Evolutionary conservation across 2,113 vertebrate species (phyloP), one percentile per base, ranked within the genome.

Genomic region (Mungos mungo): DNA sequence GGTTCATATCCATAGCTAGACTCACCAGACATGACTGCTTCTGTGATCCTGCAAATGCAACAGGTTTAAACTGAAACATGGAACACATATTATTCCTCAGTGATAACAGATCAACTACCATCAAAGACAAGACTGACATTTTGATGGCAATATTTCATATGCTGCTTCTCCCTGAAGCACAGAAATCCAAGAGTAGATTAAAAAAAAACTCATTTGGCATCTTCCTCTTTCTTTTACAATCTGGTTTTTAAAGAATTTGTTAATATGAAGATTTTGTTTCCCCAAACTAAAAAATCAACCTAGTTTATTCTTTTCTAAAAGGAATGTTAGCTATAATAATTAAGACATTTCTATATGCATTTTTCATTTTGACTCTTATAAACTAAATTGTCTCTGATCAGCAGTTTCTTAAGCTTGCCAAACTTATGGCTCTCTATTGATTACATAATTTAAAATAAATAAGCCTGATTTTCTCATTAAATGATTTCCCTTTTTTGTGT

Each of bases 11-110:
- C 4, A 7, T 7, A 18, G 33, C 14, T n/a, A 72, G 9, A 29
- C 92, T 91, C 95, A 27, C 80, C 95, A 90, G 69, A 50, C 25
- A 95, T 13, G 29, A 65, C 91, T 71, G 77, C 54, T 92, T 60
- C 88, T 82, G 38, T 65, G 94, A 96, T 82, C 97, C 94, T 93
- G 82, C 94, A 98, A 96, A 95, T 45, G 11, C 88, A 86, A 27
- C 90, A 94, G 50, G 16, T 86, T 97, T 86, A 84, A 97, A 91
- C n/a, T 83, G 60, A 88, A 38, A 27, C 65, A 95, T 65, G 68
- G 77, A 83, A 76, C n/a, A 60, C 5, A 3, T 72, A 96, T 97
- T 94, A 21, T 88, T 97, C 65, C 76, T 95, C 16, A 31, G 76
- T 91, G 72, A 79, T 88, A 90, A 83, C n/a, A 96, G 63, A 35